phyloP scores from a whole-genome alignment of 2,888 invertebrate genomes.

The Troides aeacus region DNA sequence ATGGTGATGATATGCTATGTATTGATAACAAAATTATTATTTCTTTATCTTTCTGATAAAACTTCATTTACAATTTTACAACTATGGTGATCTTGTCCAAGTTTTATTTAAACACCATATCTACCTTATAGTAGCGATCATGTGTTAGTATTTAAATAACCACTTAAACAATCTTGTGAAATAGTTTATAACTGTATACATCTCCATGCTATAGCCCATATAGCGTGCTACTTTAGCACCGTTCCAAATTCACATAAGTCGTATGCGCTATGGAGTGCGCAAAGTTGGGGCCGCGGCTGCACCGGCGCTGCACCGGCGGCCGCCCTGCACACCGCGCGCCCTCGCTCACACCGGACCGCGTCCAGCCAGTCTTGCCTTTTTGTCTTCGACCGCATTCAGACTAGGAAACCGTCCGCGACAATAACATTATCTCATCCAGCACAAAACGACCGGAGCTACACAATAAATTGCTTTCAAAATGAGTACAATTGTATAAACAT shows the following conservation, averaged over 20 bases:
- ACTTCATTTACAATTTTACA: too few relatives aligned
- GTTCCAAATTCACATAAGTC: constrained; percentile 1
- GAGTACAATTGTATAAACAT: constrained; percentile 26
- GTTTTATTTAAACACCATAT: too few relatives aligned
- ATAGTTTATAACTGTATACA: too few relatives aligned
- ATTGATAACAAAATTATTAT: too few relatives aligned
- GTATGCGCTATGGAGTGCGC: constrained; percentile 8
- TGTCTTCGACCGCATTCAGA: neutral
- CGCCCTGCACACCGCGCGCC: neutral
- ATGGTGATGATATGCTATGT: too few relatives aligned
- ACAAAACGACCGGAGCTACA: constrained; percentile 1
- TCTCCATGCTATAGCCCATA: neutral
- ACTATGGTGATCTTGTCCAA: too few relatives aligned
- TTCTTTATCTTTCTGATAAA: too few relatives aligned
- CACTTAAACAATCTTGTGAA: too few relatives aligned
- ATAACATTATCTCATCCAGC: constrained; percentile 26
- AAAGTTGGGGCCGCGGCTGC: neutral
- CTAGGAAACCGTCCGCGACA: constrained; percentile 19
- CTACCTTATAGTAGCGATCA: too few relatives aligned
- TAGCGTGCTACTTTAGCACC: neutral
- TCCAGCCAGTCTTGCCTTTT: constrained; percentile 3
- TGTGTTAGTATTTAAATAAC: too few relatives aligned
- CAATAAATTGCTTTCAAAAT: constrained; percentile 26
- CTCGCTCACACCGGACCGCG: neutral
- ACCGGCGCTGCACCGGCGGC: neutral